Percentiles rank a stretch among this genome's conserved stretches.
These are phyloP conservation scores for Bedellia somnulentella DNA, from an alignment of 2,888 invertebrate genomes.

Conservation along the genomic window DNA sequence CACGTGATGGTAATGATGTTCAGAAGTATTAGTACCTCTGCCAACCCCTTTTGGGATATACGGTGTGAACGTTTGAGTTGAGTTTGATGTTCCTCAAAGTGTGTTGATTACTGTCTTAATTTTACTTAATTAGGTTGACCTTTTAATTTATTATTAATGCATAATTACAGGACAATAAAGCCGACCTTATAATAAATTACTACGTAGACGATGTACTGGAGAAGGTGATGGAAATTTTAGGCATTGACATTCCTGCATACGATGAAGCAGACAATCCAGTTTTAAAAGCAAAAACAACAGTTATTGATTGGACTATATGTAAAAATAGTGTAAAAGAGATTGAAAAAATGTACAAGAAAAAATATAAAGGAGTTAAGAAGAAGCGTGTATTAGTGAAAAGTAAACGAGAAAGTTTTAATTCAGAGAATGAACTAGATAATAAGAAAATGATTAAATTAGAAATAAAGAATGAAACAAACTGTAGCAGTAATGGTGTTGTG, in stretches of 20 bases:
- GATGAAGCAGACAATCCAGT: conserved; percentile 67
- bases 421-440: conserved; percentile 14
- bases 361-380: conserved; percentile 50
- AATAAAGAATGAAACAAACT: conserved; percentile 18
- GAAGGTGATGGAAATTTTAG: conserved; percentile 73
- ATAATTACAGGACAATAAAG: conserved; percentile 87
- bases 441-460: conserved; percentile 36
- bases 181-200: conserved; percentile 83
- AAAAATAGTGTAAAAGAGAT: conserved; percentile 60
- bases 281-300: conserved; percentile 37
- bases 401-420: conserved; percentile 20
- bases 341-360: conserved; percentile 59
- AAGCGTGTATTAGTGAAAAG: conserved; percentile 34
- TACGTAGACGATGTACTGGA: conserved; percentile 85
- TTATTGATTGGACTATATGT: conserved; percentile 75
- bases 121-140: too few species aligned
- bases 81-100: too few species aligned
- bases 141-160: too few species aligned
- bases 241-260: conserved; percentile 75
- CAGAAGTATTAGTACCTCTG: too few species aligned
- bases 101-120: too few species aligned
- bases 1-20: too few species aligned
- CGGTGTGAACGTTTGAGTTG: too few species aligned
- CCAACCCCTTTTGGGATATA: too few species aligned
- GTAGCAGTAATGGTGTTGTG: conserved; percentile 4